phyloP scores from a whole-genome alignment of 2,113 vertebrate species.

The Scopus umbretta region DNA sequence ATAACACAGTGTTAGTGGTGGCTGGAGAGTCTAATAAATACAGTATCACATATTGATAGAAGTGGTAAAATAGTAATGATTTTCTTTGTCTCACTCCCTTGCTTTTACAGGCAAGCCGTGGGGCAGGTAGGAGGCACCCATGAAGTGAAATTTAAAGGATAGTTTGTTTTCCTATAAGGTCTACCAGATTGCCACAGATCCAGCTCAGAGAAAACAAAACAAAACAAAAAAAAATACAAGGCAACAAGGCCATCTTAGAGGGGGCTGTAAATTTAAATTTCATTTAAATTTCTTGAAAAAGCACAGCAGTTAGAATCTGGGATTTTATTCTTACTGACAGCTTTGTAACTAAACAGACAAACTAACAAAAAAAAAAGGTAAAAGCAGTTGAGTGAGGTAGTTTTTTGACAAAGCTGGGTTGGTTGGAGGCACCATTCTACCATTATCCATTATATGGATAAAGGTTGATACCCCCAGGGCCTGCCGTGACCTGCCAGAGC shows the following conservation, averaged over 20 bases:
- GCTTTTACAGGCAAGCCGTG: not conserved
- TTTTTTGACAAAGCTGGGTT: not conserved
- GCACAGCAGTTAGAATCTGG: not conserved
- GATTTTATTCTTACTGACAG: not conserved
- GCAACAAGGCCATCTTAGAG: not conserved
- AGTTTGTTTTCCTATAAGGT: not conserved
- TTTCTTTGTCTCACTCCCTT: not conserved
- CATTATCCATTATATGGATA: not conserved
- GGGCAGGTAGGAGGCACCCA: not conserved
- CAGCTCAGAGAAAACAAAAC: not conserved
- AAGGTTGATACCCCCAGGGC: not conserved
- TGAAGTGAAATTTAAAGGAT: not conserved
- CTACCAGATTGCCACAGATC: not conserved
- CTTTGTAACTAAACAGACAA: not conserved
- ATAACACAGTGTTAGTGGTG: not conserved
- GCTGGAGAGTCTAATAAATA: not conserved
- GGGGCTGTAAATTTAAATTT: not conserved
- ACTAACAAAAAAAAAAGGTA: not conserved
- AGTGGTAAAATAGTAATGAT: not conserved
- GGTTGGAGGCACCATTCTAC: not conserved
- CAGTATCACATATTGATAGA: accelerated
- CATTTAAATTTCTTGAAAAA: not conserved
- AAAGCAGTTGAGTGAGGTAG: not conserved
- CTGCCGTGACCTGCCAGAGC: not conserved
- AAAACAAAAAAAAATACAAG: not conserved